Conservation (phyloP, 2,797 vertebrate species). For the Sebastes oblongus region DNA sequence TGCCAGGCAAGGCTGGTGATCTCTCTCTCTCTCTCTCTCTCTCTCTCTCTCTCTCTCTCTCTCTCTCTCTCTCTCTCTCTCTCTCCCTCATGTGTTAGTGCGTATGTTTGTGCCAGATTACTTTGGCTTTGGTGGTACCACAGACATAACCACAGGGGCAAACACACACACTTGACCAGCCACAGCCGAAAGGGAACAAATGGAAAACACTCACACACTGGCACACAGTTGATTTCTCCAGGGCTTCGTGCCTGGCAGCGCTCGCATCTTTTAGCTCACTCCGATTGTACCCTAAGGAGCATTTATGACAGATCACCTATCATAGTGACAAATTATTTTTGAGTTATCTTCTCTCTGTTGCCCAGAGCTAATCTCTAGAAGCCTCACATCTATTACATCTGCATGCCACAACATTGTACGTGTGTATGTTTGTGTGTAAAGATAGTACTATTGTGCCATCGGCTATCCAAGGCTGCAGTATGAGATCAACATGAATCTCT, state of each 20-base stretch:
- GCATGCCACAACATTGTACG: neutral
- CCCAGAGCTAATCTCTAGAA: slow-evolving; percentile 39
- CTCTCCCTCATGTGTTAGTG: slow-evolving; percentile 21
- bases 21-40: slow-evolving; percentile 25
- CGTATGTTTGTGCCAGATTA: slow-evolving; percentile 55
- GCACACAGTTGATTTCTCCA: neutral
- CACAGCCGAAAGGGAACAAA: neutral
- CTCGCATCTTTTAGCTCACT: slow-evolving; percentile 37
- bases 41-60: slow-evolving; percentile 28
- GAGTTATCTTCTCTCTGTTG: slow-evolving; percentile 43
- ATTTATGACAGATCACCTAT: slow-evolving; percentile 56
- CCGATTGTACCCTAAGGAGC: slow-evolving; percentile 19
- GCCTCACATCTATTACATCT: slow-evolving; percentile 27
- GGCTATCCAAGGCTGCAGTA: neutral
- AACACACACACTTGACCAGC: slow-evolving; percentile 28
- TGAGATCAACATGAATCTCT: slow-evolving; percentile 10
- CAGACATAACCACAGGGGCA: slow-evolving; percentile 43
- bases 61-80: slow-evolving; percentile 25
- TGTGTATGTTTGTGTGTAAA: slow-evolving; percentile 20
- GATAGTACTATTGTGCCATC: slow-evolving; percentile 18
- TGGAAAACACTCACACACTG: neutral
- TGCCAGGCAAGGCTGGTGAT: slow-evolving; percentile 46
- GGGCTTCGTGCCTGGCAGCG: slow-evolving; percentile 20
- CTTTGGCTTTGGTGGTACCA: slow-evolving; percentile 53
- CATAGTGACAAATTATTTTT: slow-evolving; percentile 48